A percentile compares a stretch with the other conserved stretches of the same genome.
Conservation (phyloP, 30 jellyfish, hydroid and myxozoan species). For the Haliclystus octoradiatus region DNA sequence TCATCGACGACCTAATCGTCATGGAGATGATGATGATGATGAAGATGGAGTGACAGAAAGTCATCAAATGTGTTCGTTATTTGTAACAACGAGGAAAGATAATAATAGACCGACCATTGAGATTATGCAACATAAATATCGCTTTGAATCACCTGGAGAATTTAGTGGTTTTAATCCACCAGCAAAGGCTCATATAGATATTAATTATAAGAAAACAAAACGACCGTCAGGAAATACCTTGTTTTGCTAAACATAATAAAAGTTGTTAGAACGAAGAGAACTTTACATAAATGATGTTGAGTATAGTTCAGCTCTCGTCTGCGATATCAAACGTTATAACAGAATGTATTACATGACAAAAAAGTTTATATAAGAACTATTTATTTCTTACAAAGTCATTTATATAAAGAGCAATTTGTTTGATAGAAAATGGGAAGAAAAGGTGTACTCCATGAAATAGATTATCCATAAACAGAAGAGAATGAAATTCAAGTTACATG, state of each 20-base stretch:
- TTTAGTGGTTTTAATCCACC: slow-evolving; percentile 79
- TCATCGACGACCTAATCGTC: slow-evolving; percentile 6
- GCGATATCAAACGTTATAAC: too few species aligned
- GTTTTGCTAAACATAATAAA: slow-evolving; percentile 66
- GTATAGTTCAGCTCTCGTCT: too few species aligned
- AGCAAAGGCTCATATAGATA: slow-evolving; percentile 81
- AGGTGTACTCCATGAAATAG: too few species aligned
- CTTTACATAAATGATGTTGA: too few species aligned
- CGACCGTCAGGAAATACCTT: slow-evolving; percentile 40
- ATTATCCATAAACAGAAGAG: too few species aligned
- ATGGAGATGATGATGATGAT: slow-evolving; percentile 20
- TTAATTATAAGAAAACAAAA: slow-evolving; percentile 70
- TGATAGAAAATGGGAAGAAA: too few species aligned
- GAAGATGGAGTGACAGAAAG: slow-evolving; percentile 70
- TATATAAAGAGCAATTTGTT: too few species aligned
- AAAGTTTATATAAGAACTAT: too few species aligned
- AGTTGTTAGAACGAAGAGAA: too few species aligned
- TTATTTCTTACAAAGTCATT: too few species aligned
- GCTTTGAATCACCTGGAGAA: slow-evolving; percentile 65
- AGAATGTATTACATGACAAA: too few species aligned
- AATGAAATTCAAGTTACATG: too few species aligned
- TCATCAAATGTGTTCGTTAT: slow-evolving; percentile 69
- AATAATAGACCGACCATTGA: slow-evolving; percentile 75
- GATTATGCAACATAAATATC: slow-evolving; percentile 71
- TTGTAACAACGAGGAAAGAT: slow-evolving; percentile 51